Percentiles rank a stretch among this genome's conserved stretches.
Conservation (phyloP, 64 coral and sea anemone species). For the Montipora capricornis region DNA sequence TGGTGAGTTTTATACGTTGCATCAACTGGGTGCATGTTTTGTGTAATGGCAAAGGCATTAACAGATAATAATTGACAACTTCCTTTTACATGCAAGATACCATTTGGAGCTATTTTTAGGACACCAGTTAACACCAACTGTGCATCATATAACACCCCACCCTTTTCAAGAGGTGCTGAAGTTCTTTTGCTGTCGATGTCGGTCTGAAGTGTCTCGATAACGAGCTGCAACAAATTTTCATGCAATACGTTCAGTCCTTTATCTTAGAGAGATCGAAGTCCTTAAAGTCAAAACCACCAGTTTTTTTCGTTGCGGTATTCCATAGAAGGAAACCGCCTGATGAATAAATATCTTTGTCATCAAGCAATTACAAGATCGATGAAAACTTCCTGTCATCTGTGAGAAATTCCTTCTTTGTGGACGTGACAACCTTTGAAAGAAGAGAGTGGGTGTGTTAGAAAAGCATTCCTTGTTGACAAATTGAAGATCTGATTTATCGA, state of each 20-base stretch:
- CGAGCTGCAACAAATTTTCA: too few species aligned
- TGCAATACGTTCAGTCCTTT: too few species aligned
- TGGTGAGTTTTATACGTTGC: neutral
- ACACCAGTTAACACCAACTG: neutral
- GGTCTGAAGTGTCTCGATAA: too few species aligned
- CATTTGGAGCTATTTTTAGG: conserved; percentile 26
- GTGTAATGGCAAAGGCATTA: neutral
- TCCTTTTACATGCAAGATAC: conserved; percentile 39
- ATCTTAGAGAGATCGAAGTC: too few species aligned
- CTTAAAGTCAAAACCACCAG: too few species aligned
- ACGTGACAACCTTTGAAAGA: neutral
- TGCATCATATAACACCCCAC: neutral
- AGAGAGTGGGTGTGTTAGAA: neutral
- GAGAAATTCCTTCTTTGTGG: neutral
- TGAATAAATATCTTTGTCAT: conserved; percentile 14
- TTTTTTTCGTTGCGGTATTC: neutral
- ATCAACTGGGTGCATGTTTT: neutral
- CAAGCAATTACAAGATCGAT: neutral
- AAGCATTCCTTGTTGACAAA: conserved; percentile 1
- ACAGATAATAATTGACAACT: conserved; percentile 9
- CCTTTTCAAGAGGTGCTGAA: neutral
- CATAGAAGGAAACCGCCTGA: neutral
- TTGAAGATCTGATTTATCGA: neutral
- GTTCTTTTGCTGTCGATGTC: neutral
- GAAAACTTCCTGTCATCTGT: neutral